phyloP scores from a whole-genome alignment of 2,888 invertebrate genomes.

The Epirrhoe tristata region DNA sequence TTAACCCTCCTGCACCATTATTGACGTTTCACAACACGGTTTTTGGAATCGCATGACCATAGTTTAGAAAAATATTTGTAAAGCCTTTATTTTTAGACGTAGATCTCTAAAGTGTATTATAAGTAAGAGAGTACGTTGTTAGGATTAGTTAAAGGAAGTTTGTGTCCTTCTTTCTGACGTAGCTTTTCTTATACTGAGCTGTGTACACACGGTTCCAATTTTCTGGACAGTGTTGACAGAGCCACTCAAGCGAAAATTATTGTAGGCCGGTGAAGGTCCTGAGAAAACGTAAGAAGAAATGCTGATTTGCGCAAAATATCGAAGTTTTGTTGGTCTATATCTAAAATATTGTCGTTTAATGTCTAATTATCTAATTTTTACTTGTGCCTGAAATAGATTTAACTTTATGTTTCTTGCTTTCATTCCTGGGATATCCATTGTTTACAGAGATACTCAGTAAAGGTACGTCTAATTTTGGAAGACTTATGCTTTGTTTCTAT shows the following conservation, averaged over 20 bases:
- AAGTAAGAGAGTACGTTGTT: too few relatives aligned
- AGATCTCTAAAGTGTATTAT: too few relatives aligned
- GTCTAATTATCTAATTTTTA: background rate
- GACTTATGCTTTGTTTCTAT: too few relatives aligned
- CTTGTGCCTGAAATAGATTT: background rate
- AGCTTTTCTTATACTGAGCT: slow-evolving; percentile 10
- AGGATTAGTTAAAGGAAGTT: too few relatives aligned
- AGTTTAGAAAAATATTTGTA: too few relatives aligned
- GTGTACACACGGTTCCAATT: slow-evolving; percentile 55
- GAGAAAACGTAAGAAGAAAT: slow-evolving; percentile 20
- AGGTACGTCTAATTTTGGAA: slow-evolving; percentile 45
- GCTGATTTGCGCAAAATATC: background rate
- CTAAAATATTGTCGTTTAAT: background rate
- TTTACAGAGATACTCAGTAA: slow-evolving; percentile 47
- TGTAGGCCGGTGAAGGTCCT: slow-evolving; percentile 35
- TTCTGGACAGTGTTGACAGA: slow-evolving; percentile 55
- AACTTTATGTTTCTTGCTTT: slow-evolving; percentile 35
- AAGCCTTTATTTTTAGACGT: too few relatives aligned
- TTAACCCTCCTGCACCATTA: too few relatives aligned
- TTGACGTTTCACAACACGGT: too few relatives aligned
- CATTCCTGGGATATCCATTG: slow-evolving; percentile 39
- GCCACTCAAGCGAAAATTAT: slow-evolving; percentile 45
- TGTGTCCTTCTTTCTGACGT: slow-evolving; percentile 20
- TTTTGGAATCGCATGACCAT: too few relatives aligned
- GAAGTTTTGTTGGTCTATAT: background rate